Base-by-base conservation (phyloP, 2,113 vertebrate species). In the Zosterops borbonicus region DNA sequence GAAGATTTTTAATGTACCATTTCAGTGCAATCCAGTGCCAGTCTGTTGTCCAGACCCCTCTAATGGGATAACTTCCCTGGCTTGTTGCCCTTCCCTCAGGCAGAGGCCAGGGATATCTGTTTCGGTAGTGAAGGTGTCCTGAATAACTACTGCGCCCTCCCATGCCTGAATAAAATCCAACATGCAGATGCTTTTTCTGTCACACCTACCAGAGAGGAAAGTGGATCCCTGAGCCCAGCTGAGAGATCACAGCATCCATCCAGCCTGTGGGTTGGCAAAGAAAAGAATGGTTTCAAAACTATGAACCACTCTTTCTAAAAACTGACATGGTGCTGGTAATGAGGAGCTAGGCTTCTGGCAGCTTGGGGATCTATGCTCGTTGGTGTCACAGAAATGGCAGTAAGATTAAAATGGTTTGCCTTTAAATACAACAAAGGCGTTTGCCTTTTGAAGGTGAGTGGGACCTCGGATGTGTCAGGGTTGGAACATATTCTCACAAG, bases 391-490 rank as follows among this genome's bases (percentile, higher is more conserved):
- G 70, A 58, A 85, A 85, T 33, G 23, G 15, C 49, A 79, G 16
- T 24, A 62, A 37, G 37, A 37, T 78, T 67, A 17, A 16, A 55
- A 60, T 18, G 31, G 17, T 65, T 82, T 91, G 24, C 11, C 22
- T 69, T 62, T 46, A 23, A 62, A 59, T 62, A 44, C 9, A 39
- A 62, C 76, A 35, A 56, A 31, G 21, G 31, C 1, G 9, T 62
- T 92, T 46, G 62, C 25, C 18, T 73, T 68, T 49, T 62, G 67
- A 6, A 59, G 37, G 33, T 74, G 1, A 2, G 18, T 7, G 3
- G 5, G 21, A 33, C 7, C 28, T 86, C 0, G 0, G 25, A n/a
- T 60, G 5, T 63, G 20, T 65, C 31, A 0, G 31, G 23, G 27
- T 6, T 78, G 64, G 64, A 77, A 55, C 1, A 2, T 49, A 17